These are phyloP conservation scores for Merops nubicus DNA, from an alignment of 2,113 vertebrate species.

Conservation along the genomic window DNA sequence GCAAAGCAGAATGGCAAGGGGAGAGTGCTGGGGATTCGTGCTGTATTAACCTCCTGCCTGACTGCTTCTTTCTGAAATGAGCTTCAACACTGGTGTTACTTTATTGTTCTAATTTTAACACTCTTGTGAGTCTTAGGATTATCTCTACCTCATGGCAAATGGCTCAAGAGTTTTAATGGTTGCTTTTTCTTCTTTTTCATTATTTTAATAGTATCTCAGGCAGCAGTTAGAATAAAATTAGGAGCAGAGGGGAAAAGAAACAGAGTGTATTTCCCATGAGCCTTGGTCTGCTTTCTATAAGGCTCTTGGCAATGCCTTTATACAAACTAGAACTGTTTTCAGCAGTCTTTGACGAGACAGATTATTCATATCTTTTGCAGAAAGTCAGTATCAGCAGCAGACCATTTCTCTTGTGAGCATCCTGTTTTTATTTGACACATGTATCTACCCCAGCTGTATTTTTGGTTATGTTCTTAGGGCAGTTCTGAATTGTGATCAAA, in stretches of 20 bases:
- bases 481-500: neutral
- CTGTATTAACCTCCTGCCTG: neutral
- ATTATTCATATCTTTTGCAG: neutral
- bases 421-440: neutral
- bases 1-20: neutral
- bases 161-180: neutral
- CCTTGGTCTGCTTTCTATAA: neutral
- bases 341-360: neutral
- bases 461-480: neutral
- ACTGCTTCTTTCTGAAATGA: neutral
- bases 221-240: neutral
- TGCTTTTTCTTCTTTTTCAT: neutral
- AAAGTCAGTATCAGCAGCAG: neutral
- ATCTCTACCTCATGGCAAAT: neutral
- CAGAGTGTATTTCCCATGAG: neutral
- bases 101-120: neutral
- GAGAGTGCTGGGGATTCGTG: neutral
- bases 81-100: neutral
- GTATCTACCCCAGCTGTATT: conserved; percentile 14
- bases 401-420: neutral
- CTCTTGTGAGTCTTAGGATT: neutral
- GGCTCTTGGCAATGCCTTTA: neutral
- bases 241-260: neutral
- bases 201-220: neutral
- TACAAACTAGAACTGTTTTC: neutral